These are phyloP conservation scores for Eriosoma lanigerum DNA, from an alignment of 1,140 invertebrate genomes.

Conservation along the genomic window DNA sequence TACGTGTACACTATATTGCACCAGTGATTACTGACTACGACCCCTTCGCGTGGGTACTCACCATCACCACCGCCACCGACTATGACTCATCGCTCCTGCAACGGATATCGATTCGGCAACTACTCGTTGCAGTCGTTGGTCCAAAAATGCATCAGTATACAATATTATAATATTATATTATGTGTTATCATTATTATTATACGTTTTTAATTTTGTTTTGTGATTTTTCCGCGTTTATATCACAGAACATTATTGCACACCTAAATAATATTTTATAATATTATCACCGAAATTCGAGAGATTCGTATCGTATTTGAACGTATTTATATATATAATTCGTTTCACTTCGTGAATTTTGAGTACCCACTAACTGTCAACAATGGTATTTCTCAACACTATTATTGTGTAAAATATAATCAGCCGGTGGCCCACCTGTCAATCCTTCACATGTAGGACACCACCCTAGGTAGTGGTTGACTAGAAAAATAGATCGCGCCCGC, in stretches of 20 bases:
- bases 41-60: neutral
- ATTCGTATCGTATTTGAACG: no score
- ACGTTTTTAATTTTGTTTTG: neutral
- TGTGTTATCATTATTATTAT: neutral
- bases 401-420: no score
- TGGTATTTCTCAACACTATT: no score
- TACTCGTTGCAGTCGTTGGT: neutral
- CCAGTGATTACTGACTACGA: neutral
- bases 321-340: no score
- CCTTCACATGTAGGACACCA: no score
- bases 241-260: neutral
- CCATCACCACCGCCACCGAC: neutral
- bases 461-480: no score
- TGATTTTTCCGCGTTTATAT: neutral
- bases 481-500: no score
- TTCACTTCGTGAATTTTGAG: no score
- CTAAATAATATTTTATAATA: no score
- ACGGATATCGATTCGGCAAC: slow-evolving; percentile 19
- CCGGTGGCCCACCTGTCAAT: no score
- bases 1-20: neutral
- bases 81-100: neutral
- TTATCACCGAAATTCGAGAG: no score
- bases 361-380: no score
- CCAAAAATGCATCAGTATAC: neutral
- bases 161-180: neutral